Base-by-base conservation (phyloP, 2,113 vertebrate species). In the Smithornis capensis region DNA sequence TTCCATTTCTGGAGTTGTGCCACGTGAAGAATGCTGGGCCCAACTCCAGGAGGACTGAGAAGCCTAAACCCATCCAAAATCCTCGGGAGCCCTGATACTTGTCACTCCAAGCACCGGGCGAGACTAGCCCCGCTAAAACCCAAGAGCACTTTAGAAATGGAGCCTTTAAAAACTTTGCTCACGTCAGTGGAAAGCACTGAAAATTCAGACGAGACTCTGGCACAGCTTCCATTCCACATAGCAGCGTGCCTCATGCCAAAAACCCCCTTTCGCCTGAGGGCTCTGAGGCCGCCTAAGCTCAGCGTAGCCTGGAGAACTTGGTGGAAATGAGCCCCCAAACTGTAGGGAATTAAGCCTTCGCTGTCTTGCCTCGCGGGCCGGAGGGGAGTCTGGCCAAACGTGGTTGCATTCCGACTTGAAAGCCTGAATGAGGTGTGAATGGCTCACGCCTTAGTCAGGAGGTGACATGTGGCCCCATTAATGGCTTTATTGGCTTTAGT, bases 1-100 rank as follows among this genome's bases (percentile, higher is more conserved):
- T 95, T 97, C 91, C 93, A 93, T 94, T 95, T 95, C 75, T 95
- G 91, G 91, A 94, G 78, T 55, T 87, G 42, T 0, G 38, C 95
- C 89, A 91, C 3, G 1, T 59, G 89, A 89, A 91, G 93, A 95
- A 94, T 83, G 74, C 90, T 94, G 95, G 95, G 95, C 87, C 84
- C 38, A 79, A 1, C 67, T 97, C 95, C 94, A 96, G 89, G 74
- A 95, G 94, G 91, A 87, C 91, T 44, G 52, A 95, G 87, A 83
- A 94, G 68, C 67, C 49, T 49, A 84, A 95, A 91, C 81, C 57
- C 77, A 73, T 95, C 91, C 89, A 87, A 94, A 79, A 96, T 83
- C 87, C 81, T 57, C 0, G 1, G 78, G 81, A 91, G 84, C 73
- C 91, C 89, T 83, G 84, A 92, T 94, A 85, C 53, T 89, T 49